Percentiles rank a stretch among this genome's conserved stretches.
Conservation (phyloP, 2,888 invertebrate species). For the Tenthredo amoena region DNA sequence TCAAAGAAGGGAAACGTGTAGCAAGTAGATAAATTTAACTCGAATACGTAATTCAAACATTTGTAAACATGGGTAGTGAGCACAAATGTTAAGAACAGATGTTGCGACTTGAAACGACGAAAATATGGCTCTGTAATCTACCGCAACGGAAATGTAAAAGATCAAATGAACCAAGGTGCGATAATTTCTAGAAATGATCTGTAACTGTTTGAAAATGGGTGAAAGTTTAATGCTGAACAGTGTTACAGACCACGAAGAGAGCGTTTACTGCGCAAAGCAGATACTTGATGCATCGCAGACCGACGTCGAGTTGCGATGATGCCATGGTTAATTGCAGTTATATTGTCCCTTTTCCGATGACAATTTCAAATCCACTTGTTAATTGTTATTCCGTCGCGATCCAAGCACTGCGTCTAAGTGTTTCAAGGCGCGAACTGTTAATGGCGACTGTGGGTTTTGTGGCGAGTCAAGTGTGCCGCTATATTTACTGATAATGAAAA, state of each 20-base stretch:
- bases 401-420: constrained; percentile 9
- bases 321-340: constrained; percentile 66
- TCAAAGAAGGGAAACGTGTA: not conserved
- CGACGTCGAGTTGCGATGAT: constrained; percentile 79
- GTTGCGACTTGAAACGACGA: not conserved
- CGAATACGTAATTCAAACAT: not conserved
- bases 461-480: constrained; percentile 48
- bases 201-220: not conserved
- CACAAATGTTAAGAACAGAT: not conserved
- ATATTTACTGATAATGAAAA: constrained; percentile 54
- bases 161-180: not conserved
- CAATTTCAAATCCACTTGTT: not conserved
- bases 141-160: not conserved
- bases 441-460: constrained; percentile 38
- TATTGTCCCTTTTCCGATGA: constrained; percentile 44
- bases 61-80: not conserved
- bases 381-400: not conserved
- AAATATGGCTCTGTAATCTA: not conserved
- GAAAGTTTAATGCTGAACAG: not conserved
- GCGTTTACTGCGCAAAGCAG: constrained; percentile 85
- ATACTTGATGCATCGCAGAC: constrained; percentile 84
- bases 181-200: not conserved
- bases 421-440: constrained; percentile 46
- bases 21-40: not conserved
- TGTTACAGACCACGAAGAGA: constrained; percentile 82